Evolutionary conservation across 2,797 vertebrate species (phyloP).

Genomic region (Mormyrus proboscirostris): DNA sequence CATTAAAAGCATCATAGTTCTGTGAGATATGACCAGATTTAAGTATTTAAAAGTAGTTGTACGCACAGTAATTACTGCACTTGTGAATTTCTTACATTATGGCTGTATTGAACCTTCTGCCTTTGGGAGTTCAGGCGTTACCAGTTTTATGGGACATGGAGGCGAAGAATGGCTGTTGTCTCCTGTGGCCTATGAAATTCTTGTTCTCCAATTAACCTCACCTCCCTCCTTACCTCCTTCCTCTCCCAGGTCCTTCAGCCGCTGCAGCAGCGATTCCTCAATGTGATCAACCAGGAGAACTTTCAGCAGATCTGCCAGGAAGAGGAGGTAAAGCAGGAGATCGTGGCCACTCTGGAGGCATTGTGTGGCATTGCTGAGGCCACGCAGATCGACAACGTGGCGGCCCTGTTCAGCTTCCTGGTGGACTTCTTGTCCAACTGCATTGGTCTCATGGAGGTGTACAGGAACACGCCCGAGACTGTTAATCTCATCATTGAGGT

Average conservation of each 20-base stretch:
- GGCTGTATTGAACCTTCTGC: background rate
- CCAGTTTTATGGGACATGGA: background rate
- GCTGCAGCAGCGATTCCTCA: slow-evolving; percentile 91
- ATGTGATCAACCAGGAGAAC: slow-evolving; percentile 97
- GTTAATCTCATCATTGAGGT: slow-evolving; percentile 99
- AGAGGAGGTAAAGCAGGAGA: slow-evolving; percentile 88
- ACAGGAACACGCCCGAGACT: slow-evolving; percentile 94
- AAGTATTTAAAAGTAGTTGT: background rate
- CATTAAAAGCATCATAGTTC: background rate
- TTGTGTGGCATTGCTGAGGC: slow-evolving; percentile 96
- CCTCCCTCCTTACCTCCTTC: background rate
- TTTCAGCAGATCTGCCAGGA: slow-evolving; percentile 95
- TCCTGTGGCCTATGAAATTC: background rate
- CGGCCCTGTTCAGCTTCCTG: slow-evolving; percentile 91
- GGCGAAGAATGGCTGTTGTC: background rate
- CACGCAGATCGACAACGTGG: slow-evolving; percentile 96
- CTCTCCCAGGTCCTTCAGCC: slow-evolving; percentile 84
- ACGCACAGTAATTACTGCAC: background rate
- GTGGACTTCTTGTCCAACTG: slow-evolving; percentile 98
- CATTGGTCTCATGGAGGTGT: slow-evolving; percentile 97
- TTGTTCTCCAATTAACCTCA: background rate
- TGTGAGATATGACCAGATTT: background rate
- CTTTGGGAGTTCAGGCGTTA: background rate
- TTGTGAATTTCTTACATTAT: background rate
- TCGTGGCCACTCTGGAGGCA: slow-evolving; percentile 88